Evolutionary conservation across 1,140 invertebrate genomes (phyloP).

Genomic region (Tetramorium parvispinum): DNA sequence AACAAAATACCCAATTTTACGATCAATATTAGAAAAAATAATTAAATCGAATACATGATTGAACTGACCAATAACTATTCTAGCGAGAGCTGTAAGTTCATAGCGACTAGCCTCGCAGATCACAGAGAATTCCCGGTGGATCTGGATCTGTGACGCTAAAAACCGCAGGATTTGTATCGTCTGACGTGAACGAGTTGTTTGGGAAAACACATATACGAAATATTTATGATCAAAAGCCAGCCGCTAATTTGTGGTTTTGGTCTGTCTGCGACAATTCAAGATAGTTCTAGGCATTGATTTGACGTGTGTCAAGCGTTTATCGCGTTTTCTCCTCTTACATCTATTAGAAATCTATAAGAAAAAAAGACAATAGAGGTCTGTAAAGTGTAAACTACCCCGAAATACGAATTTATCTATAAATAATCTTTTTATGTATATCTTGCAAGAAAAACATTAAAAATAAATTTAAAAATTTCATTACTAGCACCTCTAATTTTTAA

Average conservation of each 20-base stretch:
- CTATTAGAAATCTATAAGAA: not conserved
- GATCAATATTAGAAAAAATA: not conserved
- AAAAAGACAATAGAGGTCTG: not conserved
- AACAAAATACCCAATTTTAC: too few species aligned
- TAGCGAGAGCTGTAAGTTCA: not conserved
- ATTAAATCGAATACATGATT: not conserved
- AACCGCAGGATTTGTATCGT: not conserved
- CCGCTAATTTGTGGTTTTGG: not conserved
- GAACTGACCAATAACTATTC: not conserved
- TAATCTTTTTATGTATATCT: too few species aligned
- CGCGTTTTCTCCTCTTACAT: not conserved
- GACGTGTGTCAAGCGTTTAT: not conserved
- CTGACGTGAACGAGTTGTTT: not conserved
- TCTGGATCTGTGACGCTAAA: not conserved
- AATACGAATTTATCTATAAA: too few species aligned
- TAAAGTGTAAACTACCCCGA: too few species aligned
- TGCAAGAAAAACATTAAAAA: too few species aligned
- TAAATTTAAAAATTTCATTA: too few species aligned
- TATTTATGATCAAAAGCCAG: not conserved
- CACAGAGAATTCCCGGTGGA: not conserved
- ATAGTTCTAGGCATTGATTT: not conserved
- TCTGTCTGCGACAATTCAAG: not conserved
- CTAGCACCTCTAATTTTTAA: too few species aligned
- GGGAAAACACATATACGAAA: not conserved
- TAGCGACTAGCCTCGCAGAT: not conserved